Conservation (phyloP, 2,888 invertebrate genomes). For the Dexiosoma caninum region DNA sequence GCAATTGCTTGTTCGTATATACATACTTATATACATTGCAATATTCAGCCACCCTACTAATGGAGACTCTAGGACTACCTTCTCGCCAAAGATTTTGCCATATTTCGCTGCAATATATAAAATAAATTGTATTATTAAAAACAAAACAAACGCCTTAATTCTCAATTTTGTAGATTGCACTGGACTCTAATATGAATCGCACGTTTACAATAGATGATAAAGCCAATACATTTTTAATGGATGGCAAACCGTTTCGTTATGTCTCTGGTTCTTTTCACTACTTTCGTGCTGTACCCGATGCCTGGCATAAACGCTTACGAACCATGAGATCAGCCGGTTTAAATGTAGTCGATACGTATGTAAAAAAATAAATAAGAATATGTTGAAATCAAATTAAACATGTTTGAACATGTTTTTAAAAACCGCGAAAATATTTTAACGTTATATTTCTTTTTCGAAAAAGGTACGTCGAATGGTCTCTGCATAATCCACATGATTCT, state of each 20-base stretch:
- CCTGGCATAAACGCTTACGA: conserved; percentile 87
- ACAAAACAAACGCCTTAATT: neutral
- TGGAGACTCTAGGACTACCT: too few species aligned
- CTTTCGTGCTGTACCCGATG: conserved; percentile 87
- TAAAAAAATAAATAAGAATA: too few species aligned
- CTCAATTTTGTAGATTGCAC: neutral
- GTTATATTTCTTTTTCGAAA: neutral
- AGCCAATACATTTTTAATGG: conserved; percentile 83
- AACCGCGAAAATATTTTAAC: neutral
- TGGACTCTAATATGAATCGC: neutral
- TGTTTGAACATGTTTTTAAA: too few species aligned
- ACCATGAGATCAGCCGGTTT: conserved; percentile 90
- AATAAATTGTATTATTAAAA: too few species aligned
- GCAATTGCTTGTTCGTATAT: too few species aligned
- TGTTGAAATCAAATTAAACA: too few species aligned
- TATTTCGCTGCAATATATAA: too few species aligned
- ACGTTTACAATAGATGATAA: conserved; percentile 79
- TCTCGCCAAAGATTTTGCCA: too few species aligned
- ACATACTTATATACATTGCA: too few species aligned
- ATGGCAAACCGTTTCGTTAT: conserved; percentile 85
- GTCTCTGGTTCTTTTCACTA: conserved; percentile 91
- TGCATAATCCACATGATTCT: conserved; percentile 88
- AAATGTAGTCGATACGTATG: conserved; percentile 90
- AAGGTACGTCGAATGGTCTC: conserved; percentile 93
- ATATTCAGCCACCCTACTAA: too few species aligned